Evolutionary conservation across 2,888 invertebrate species (phyloP).

Genomic region (Acrocera orbiculus): DNA sequence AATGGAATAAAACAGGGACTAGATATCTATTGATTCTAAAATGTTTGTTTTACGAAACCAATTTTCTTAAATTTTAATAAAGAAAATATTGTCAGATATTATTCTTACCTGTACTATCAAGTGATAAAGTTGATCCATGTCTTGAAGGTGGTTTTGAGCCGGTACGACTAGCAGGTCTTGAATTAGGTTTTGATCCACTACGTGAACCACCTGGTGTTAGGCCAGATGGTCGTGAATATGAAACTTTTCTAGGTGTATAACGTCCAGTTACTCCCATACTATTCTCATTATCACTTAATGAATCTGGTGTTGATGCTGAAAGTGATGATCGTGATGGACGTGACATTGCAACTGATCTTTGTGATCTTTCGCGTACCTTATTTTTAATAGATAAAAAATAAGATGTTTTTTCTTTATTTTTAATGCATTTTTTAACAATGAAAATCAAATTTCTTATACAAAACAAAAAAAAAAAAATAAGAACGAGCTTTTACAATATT

Average conservation of each 20-base stretch:
- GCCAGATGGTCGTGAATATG: slow-evolving; percentile 34
- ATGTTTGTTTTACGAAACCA: too few relatives aligned
- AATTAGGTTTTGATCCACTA: slow-evolving; percentile 61
- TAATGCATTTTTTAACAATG: too few relatives aligned
- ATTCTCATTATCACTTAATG: slow-evolving; percentile 72
- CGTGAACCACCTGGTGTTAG: slow-evolving; percentile 60
- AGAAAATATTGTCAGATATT: slow-evolving; percentile 9
- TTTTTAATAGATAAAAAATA: too few relatives aligned
- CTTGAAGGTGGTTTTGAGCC: slow-evolving; percentile 86
- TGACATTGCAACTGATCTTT: slow-evolving; percentile 80
- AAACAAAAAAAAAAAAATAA: slow-evolving; percentile 3
- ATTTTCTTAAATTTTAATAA: too few relatives aligned
- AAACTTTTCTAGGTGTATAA: slow-evolving; percentile 47
- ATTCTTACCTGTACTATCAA: slow-evolving; percentile 66
- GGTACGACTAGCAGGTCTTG: slow-evolving; percentile 67
- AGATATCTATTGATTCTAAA: too few relatives aligned
- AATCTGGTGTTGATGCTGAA: slow-evolving; percentile 77
- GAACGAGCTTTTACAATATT: too few relatives aligned
- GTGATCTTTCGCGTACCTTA: slow-evolving; percentile 88
- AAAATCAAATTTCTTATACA: too few relatives aligned
- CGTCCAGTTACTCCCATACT: slow-evolving; percentile 50
- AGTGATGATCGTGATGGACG: slow-evolving; percentile 58
- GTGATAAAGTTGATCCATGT: slow-evolving; percentile 78
- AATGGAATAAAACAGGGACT: too few relatives aligned
- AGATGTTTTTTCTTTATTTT: background rate